Conservation (phyloP, 1,140 invertebrate species). For the Drosophila oshimai region DNA sequence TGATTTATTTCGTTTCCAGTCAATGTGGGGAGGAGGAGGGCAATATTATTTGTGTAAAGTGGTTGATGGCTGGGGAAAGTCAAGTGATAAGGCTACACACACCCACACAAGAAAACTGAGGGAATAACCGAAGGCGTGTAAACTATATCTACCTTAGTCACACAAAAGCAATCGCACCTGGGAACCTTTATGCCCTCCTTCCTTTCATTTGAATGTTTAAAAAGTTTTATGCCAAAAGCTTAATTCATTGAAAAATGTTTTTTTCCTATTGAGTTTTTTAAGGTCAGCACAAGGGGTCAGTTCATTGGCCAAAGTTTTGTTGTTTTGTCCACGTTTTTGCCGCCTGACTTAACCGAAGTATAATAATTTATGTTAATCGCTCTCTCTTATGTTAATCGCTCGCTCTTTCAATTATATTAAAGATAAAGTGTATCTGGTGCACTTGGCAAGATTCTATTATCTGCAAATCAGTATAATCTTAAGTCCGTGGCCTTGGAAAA, state of each 20-base stretch:
- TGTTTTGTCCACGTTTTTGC: constrained; percentile 26
- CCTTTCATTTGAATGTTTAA: constrained; percentile 55
- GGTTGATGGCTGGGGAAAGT: too few species aligned
- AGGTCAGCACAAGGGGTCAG: too few species aligned
- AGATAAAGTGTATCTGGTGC: constrained; percentile 12
- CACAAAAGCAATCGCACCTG: too few species aligned
- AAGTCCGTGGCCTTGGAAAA: too few species aligned
- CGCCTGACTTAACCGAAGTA: constrained; percentile 52
- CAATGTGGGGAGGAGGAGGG: too few species aligned
- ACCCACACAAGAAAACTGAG: constrained; percentile 29
- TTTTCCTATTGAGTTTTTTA: constrained; percentile 49
- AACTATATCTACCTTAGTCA: too few species aligned
- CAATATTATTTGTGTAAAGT: too few species aligned
- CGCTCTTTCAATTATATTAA: too few species aligned
- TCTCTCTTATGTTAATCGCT: constrained; percentile 13
- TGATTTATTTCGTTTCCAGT: constrained; percentile 68
- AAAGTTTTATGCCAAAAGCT: too few species aligned
- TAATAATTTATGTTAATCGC: constrained; percentile 81
- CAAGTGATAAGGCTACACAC: constrained; percentile 29
- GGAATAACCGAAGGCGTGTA: too few species aligned
- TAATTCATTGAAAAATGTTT: constrained; percentile 81
- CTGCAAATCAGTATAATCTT: background rate
- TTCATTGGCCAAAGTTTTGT: too few species aligned
- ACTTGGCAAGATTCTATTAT: constrained; percentile 14
- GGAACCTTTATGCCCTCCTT: too few species aligned